Percentiles rank a stretch among this genome's conserved stretches.
Evolutionary conservation across 1,140 invertebrate species (phyloP).

Genomic region (Zaprionus davidi): DNA sequence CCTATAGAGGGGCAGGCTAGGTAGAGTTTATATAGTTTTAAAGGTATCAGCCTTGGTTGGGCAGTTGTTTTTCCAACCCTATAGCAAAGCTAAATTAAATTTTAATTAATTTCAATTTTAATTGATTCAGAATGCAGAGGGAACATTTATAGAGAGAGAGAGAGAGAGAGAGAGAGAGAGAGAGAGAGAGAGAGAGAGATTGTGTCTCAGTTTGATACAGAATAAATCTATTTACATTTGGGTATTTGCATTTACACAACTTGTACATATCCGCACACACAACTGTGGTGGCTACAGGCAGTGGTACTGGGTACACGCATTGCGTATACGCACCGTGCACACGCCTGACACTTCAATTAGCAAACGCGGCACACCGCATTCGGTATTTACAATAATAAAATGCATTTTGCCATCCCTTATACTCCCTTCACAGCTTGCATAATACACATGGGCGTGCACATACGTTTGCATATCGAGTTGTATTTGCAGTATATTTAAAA

Average conservation of each 20-base stretch:
- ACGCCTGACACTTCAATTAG: constrained; percentile 59
- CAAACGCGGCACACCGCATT: constrained; percentile 50
- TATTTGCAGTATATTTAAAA: constrained; percentile 64
- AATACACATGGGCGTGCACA: constrained; percentile 5
- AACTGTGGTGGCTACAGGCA: constrained; percentile 6
- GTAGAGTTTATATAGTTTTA: neutral
- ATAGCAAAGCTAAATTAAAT: neutral
- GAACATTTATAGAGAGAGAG: neutral
- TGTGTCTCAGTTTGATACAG: neutral
- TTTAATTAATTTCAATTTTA: constrained; percentile 15
- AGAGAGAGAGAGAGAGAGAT: neutral
- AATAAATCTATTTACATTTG: constrained; percentile 6
- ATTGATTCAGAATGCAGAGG: neutral
- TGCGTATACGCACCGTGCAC: constrained; percentile 52
- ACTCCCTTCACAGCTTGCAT: neutral
- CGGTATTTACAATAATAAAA: constrained; percentile 59
- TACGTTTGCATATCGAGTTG: neutral
- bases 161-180: neutral
- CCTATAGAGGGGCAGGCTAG: neutral
- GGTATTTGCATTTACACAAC: neutral
- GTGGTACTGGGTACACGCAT: constrained; percentile 29
- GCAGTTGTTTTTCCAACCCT: neutral
- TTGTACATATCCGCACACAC: neutral
- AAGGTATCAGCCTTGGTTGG: neutral
- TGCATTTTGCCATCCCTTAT: constrained; percentile 8